A percentile compares a stretch with the other conserved stretches of the same genome.
Conservation (phyloP, 1,140 invertebrate genomes). For the Trypoxylus dichotomus region DNA sequence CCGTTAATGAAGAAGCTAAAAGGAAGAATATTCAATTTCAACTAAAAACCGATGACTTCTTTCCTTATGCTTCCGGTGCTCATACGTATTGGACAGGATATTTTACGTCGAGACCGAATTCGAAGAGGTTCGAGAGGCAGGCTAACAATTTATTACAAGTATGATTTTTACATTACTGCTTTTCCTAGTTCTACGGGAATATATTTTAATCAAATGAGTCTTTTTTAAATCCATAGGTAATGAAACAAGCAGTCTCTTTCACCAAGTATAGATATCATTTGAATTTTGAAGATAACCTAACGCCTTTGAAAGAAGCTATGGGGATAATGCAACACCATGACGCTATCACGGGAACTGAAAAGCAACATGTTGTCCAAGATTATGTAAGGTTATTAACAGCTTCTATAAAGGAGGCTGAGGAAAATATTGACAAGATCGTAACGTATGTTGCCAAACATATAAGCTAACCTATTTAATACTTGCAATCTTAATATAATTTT, state of each 20-base stretch:
- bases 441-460: too few relatives aligned
- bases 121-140: constrained; percentile 65
- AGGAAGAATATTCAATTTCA: constrained; percentile 57
- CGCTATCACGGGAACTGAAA: constrained; percentile 67
- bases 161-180: too few relatives aligned
- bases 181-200: too few relatives aligned
- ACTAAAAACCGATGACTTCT: constrained; percentile 69
- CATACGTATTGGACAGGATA: constrained; percentile 84
- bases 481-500: background rate
- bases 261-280: constrained; percentile 41
- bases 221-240: constrained; percentile 45
- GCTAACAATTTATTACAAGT: constrained; percentile 70
- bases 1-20: constrained; percentile 54
- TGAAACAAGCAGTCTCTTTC: constrained; percentile 54
- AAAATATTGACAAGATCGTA: constrained; percentile 24
- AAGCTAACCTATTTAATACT: too few relatives aligned
- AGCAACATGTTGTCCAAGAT: constrained; percentile 72
- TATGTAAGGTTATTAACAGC: constrained; percentile 67
- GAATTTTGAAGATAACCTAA: constrained; percentile 22
- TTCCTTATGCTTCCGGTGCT: constrained; percentile 73
- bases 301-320: constrained; percentile 56
- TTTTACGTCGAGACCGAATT: constrained; percentile 72
- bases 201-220: background rate
- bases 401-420: constrained; percentile 53
- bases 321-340: constrained; percentile 75